Conservation (phyloP, 2,797 vertebrate species). For the Apogon talboti region DNA sequence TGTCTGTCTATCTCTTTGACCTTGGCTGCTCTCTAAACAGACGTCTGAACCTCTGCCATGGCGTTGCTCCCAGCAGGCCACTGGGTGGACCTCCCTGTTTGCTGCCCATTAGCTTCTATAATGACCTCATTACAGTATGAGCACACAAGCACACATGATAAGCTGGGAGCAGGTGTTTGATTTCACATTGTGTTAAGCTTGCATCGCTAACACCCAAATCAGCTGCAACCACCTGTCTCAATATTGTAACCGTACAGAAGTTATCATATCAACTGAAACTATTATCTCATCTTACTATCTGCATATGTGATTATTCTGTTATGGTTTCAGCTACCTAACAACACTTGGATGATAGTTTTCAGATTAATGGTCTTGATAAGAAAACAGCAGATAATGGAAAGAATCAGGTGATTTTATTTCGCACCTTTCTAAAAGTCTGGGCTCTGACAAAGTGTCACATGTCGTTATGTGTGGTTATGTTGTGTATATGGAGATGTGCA, state of each 20-base stretch:
- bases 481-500: constrained; percentile 1
- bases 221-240: constrained; percentile 52
- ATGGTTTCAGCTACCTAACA: constrained; percentile 39
- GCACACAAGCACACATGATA: constrained; percentile 52
- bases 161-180: constrained; percentile 66
- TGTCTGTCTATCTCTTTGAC: constrained; percentile 34
- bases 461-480: constrained; percentile 14
- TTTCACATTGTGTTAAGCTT: constrained; percentile 49
- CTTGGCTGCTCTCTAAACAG: constrained; percentile 34
- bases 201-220: constrained; percentile 43
- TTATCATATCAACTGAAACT: constrained; percentile 51
- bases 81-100: constrained; percentile 34
- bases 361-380: constrained; percentile 38
- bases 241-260: constrained; percentile 27
- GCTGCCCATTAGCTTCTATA: constrained; percentile 47
- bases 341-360: constrained; percentile 40
- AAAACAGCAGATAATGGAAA: constrained; percentile 35
- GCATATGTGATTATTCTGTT: constrained; percentile 46
- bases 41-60: constrained; percentile 28
- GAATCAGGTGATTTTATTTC: constrained; percentile 24
- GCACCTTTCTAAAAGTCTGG: constrained; percentile 20
- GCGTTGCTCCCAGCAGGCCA: constrained; percentile 33
- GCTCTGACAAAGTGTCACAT: constrained; percentile 11
- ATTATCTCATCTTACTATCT: constrained; percentile 48
- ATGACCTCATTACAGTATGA: constrained; percentile 63